These are phyloP conservation scores for Triops cancriformis DNA, from an alignment of 1,140 invertebrate species.

Conservation along the genomic window DNA sequence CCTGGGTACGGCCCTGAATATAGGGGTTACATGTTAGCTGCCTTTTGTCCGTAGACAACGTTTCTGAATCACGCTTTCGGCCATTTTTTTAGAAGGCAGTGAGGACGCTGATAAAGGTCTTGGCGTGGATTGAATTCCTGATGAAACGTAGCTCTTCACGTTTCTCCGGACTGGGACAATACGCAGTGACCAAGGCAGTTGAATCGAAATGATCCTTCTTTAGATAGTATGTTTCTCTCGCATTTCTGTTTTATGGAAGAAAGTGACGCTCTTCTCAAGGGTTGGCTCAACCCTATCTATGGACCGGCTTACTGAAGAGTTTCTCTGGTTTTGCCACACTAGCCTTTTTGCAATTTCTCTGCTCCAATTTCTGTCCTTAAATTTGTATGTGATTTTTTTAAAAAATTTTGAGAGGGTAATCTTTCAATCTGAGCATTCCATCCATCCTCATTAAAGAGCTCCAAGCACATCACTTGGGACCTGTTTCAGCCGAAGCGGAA, in stretches of 20 bases:
- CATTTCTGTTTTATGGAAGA: background rate
- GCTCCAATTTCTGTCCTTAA: too few species aligned
- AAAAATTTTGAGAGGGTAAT: background rate
- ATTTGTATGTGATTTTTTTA: background rate
- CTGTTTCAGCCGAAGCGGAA: background rate
- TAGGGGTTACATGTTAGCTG: background rate
- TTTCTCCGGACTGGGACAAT: background rate
- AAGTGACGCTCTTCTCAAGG: background rate
- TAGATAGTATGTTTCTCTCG: background rate
- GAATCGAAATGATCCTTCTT: background rate
- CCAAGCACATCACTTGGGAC: background rate
- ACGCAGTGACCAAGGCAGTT: background rate
- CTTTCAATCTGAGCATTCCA: background rate
- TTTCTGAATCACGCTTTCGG: background rate
- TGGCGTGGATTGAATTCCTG: background rate
- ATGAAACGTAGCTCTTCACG: background rate
- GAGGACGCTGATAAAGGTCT: background rate
- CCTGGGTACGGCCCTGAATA: too few species aligned
- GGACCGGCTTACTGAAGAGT: too few species aligned
- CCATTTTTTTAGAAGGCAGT: background rate
- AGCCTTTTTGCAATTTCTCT: too few species aligned
- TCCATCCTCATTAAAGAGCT: background rate
- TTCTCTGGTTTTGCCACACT: too few species aligned
- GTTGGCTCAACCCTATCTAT: too few species aligned
- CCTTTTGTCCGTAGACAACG: background rate